These are phyloP conservation scores for Channa striata DNA, from an alignment of 2,797 vertebrate genomes.

Conservation along the genomic window DNA sequence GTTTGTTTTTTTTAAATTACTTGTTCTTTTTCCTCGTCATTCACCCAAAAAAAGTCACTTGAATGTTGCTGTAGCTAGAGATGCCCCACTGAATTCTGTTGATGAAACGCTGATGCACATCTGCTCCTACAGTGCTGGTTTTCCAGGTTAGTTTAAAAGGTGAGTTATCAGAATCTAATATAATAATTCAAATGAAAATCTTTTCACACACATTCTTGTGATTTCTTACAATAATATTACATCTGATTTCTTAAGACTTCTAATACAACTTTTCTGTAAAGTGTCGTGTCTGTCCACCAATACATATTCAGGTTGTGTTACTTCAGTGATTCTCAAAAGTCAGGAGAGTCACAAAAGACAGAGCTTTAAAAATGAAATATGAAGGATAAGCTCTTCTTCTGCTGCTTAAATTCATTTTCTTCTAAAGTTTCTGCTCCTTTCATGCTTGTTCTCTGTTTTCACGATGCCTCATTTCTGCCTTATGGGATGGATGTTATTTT, in stretches of 20 bases:
- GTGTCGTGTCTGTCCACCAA: background rate
- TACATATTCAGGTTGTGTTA: background rate
- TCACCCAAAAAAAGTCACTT: slow-evolving; percentile 34
- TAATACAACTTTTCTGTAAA: slow-evolving; percentile 1
- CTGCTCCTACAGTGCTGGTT: slow-evolving; percentile 1
- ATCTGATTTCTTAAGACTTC: slow-evolving; percentile 25
- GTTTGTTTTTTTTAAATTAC: slow-evolving; percentile 27
- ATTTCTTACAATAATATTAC: slow-evolving; percentile 5
- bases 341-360: too few species aligned
- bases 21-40: slow-evolving; percentile 35
- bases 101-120: slow-evolving; percentile 5
- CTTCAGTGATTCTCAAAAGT: background rate
- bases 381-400: too few species aligned
- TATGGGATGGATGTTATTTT: background rate
- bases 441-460: too few species aligned
- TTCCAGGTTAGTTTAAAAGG: slow-evolving; percentile 10
- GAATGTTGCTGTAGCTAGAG: slow-evolving; percentile 25
- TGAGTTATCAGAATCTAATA: slow-evolving; percentile 15
- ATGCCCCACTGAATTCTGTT: slow-evolving; percentile 15
- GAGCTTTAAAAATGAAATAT: too few species aligned
- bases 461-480: background rate
- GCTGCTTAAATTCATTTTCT: too few species aligned
- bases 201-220: background rate
- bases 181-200: slow-evolving; percentile 3
- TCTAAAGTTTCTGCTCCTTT: too few species aligned